These are phyloP conservation scores for Scaptomyza montana DNA, from an alignment of 1,140 invertebrate species.

Conservation along the genomic window DNA sequence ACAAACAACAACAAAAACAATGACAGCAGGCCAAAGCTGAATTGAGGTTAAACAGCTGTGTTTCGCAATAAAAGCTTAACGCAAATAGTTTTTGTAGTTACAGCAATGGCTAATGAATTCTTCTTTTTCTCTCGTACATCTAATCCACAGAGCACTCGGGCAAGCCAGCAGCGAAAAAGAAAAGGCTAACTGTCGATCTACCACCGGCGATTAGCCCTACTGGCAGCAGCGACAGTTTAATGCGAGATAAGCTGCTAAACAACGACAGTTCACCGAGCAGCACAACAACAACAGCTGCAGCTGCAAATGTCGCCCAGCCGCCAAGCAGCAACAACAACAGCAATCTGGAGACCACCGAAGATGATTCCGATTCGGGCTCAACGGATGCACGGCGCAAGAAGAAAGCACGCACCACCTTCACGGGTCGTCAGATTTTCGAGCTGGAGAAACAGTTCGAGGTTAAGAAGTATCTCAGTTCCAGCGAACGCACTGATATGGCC, in stretches of 20 bases:
- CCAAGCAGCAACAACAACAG: slow-evolving; percentile 53
- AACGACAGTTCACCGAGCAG: slow-evolving; percentile 54
- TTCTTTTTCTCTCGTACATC: not conserved
- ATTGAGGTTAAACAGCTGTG: slow-evolving; percentile 70
- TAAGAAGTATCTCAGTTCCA: slow-evolving; percentile 98
- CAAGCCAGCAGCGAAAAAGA: slow-evolving; percentile 73
- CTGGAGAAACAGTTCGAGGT: slow-evolving; percentile 97
- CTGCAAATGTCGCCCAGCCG: not conserved
- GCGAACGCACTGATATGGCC: slow-evolving; percentile 96
- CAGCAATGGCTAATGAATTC: slow-evolving; percentile 2
- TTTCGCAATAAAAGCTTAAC: slow-evolving; percentile 32
- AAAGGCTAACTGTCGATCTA: slow-evolving; percentile 62
- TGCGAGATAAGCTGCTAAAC: slow-evolving; percentile 67
- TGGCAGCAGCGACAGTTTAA: slow-evolving; percentile 70
- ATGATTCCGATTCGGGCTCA: slow-evolving; percentile 86
- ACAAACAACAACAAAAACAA: slow-evolving; percentile 11
- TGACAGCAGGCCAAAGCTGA: slow-evolving; percentile 9
- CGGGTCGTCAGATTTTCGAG: slow-evolving; percentile 97
- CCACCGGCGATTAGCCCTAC: slow-evolving; percentile 70
- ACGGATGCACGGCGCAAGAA: slow-evolving; percentile 92
- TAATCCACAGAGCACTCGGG: slow-evolving; percentile 51
- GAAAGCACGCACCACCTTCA: slow-evolving; percentile 97
- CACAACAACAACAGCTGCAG: slow-evolving; percentile 33
- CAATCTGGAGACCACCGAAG: slow-evolving; percentile 84
- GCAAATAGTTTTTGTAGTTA: slow-evolving; percentile 26